Conservation (phyloP, 2,888 invertebrate genomes). For the Lacanobia oleracea region DNA sequence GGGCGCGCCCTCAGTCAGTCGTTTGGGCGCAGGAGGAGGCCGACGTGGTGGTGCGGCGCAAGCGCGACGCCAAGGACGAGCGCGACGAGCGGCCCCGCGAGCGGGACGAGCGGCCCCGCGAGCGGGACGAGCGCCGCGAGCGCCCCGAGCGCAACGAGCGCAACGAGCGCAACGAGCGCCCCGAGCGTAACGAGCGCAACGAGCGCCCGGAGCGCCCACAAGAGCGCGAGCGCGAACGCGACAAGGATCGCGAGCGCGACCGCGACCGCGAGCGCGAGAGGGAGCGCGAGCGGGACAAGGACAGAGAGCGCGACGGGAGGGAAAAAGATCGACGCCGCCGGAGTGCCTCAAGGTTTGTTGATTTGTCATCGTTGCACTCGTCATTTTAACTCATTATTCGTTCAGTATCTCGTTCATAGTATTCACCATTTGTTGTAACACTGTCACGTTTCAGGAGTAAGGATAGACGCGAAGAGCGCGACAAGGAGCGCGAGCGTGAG, state of each 20-base stretch:
- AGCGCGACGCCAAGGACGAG: constrained; percentile 82
- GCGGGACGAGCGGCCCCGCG: constrained; percentile 58
- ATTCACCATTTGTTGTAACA: neutral
- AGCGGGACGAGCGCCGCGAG: constrained; percentile 54
- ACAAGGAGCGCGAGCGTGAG: constrained; percentile 79
- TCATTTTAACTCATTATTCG: neutral
- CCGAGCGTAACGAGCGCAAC: constrained; percentile 41
- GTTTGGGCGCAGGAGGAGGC: constrained; percentile 92
- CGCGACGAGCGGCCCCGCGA: constrained; percentile 71
- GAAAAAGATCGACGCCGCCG: constrained; percentile 84
- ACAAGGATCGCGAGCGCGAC: constrained; percentile 51
- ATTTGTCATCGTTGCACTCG: neutral
- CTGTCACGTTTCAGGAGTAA: constrained; percentile 60
- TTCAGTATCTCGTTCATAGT: too few species aligned
- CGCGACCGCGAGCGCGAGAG: constrained; percentile 54
- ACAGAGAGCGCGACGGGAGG: constrained; percentile 81
- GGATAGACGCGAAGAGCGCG: constrained; percentile 73
- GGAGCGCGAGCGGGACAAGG: constrained; percentile 65
- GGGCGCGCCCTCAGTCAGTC: constrained; percentile 46
- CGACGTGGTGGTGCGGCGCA: constrained; percentile 89
- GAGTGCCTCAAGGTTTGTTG: constrained; percentile 72
- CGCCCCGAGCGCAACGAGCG: constrained; percentile 54
- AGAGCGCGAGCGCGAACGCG: constrained; percentile 70
- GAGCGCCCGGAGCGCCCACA: constrained; percentile 47
- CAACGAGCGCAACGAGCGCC: constrained; percentile 55